These are phyloP conservation scores for Aurelia aurita DNA, from an alignment of 30 jellyfish, hydroid and myxozoan species.

Conservation along the genomic window DNA sequence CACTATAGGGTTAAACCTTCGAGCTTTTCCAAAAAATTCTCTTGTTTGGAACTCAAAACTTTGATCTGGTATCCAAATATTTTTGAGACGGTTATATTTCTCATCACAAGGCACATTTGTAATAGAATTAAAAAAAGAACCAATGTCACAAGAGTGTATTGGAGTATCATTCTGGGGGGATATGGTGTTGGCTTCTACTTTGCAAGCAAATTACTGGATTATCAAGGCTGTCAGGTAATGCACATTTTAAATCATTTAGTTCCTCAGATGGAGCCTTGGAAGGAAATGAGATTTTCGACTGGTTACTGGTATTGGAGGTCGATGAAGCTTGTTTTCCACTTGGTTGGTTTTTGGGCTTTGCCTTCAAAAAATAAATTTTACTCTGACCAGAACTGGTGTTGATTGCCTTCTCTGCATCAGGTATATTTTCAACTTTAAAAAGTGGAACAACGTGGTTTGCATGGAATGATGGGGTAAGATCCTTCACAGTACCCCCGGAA, in stretches of 20 bases:
- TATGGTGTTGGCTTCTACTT: background rate
- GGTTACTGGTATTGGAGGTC: background rate
- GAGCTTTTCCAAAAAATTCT: too few relatives aligned
- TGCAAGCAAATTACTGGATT: background rate
- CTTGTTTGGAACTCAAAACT: too few relatives aligned
- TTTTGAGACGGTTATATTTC: too few relatives aligned
- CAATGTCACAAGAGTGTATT: constrained; percentile 10
- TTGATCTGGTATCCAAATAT: too few relatives aligned
- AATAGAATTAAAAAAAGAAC: background rate
- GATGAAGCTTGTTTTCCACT: background rate
- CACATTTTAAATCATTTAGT: background rate
- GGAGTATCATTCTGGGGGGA: background rate
- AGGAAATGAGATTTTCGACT: background rate
- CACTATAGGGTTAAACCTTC: too few relatives aligned
- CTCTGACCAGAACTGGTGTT: background rate
- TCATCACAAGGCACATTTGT: background rate
- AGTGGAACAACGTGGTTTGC: background rate
- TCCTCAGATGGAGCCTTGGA: background rate
- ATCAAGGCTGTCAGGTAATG: background rate
- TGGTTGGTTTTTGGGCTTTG: too few relatives aligned
- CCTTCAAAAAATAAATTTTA: too few relatives aligned
- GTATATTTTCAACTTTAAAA: background rate
- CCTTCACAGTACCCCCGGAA: background rate
- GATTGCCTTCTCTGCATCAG: background rate
- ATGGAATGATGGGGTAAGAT: background rate